Evolutionary conservation across 2,888 invertebrate species (phyloP).

Genomic region (Drosophila quasianomalipes): DNA sequence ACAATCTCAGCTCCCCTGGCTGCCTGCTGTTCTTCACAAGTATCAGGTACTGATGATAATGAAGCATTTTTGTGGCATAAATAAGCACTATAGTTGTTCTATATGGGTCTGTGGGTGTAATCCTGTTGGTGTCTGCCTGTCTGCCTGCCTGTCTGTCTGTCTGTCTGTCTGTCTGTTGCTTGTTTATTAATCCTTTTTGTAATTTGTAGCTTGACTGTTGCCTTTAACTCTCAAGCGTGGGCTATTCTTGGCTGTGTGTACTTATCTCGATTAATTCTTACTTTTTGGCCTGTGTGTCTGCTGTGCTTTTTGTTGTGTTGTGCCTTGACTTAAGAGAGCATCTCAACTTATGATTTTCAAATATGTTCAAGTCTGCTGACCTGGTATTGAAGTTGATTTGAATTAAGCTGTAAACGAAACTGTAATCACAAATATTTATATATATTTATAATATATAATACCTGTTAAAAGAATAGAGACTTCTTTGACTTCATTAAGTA

Average conservation of each 20-base stretch:
- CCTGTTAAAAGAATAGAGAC: not conserved
- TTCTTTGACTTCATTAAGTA: not conserved
- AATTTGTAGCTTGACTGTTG: slow-evolving; percentile 54
- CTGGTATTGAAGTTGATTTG: slow-evolving; percentile 28
- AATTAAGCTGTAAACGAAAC: slow-evolving; percentile 50
- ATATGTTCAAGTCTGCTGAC: slow-evolving; percentile 62
- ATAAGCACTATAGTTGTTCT: slow-evolving; percentile 59
- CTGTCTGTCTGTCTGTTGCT: slow-evolving; percentile 29
- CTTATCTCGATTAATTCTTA: slow-evolving; percentile 48
- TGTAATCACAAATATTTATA: not conserved
- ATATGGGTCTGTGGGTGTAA: slow-evolving; percentile 28
- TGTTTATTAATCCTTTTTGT: slow-evolving; percentile 81
- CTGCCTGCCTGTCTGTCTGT: too few species aligned
- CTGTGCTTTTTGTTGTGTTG: slow-evolving; percentile 46
- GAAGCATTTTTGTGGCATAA: slow-evolving; percentile 83
- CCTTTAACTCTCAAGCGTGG: slow-evolving; percentile 21
- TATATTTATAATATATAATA: not conserved
- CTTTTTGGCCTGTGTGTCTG: slow-evolving; percentile 35
- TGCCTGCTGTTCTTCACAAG: slow-evolving; percentile 40
- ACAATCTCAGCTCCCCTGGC: slow-evolving; percentile 27
- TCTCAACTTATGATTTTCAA: slow-evolving; percentile 72
- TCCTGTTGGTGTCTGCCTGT: slow-evolving; percentile 48
- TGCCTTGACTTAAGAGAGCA: slow-evolving; percentile 44
- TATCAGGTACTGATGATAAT: slow-evolving; percentile 83
- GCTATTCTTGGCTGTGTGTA: slow-evolving; percentile 35